Percentiles rank a stretch among this genome's conserved stretches.
phyloP scores from a whole-genome alignment of 2,888 invertebrate species.

The Emmelina monodactyla region DNA sequence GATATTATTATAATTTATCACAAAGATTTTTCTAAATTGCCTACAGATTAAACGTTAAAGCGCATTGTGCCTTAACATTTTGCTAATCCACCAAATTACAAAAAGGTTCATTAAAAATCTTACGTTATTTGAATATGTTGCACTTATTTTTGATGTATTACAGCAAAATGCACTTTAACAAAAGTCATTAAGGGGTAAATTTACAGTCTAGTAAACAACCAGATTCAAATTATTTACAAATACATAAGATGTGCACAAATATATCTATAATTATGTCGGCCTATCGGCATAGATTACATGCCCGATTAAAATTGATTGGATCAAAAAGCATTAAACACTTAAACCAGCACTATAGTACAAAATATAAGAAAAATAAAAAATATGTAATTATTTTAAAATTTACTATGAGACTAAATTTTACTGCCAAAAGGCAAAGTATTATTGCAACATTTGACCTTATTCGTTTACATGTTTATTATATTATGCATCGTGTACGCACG shows the following conservation, averaged over 20 bases:
- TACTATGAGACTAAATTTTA: constrained; percentile 1
- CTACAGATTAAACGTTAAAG: constrained; percentile 37
- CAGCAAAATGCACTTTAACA: constrained; percentile 35
- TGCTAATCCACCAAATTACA: constrained; percentile 2
- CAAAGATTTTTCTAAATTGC: constrained; percentile 47
- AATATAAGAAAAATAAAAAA: too few species aligned
- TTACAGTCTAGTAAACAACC: constrained; percentile 45
- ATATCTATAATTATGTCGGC: too few species aligned
- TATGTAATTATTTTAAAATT: constrained; percentile 10
- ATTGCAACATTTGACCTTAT: constrained; percentile 57
- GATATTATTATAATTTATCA: constrained; percentile 52
- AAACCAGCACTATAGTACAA: not conserved
- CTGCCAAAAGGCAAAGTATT: constrained; percentile 44
- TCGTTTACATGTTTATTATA: too few species aligned
- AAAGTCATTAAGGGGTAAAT: constrained; percentile 25
- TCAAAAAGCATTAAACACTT: constrained; percentile 18
- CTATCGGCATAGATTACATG: not conserved
- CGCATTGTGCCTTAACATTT: constrained; percentile 25
- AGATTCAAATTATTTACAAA: constrained; percentile 47
- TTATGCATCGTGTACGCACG: too few species aligned
- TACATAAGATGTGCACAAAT: constrained; percentile 23
- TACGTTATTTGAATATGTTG: constrained; percentile 5
- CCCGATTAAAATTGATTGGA: constrained; percentile 29
- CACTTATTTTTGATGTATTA: constrained; percentile 12
- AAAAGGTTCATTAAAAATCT: not conserved